Percentiles rank a stretch among this genome's conserved stretches.
Conservation (phyloP, 2,888 invertebrate species). For the Sinhomidia bicolor region DNA sequence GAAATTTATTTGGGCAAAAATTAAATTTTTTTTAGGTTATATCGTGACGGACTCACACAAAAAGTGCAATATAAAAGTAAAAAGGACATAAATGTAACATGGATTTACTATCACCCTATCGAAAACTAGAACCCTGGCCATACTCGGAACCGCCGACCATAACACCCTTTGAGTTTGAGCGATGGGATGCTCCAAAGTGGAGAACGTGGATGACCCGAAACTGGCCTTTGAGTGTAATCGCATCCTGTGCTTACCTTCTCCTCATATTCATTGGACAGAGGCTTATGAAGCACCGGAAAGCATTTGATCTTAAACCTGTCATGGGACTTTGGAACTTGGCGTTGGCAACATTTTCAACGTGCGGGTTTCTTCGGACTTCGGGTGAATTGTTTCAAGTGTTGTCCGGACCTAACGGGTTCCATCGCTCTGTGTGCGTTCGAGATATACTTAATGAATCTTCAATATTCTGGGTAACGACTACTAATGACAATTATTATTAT, state of each 20-base stretch:
- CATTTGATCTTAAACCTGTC: slow-evolving; percentile 55
- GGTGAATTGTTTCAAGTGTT: slow-evolving; percentile 69
- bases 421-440: slow-evolving; percentile 70
- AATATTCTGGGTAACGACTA: slow-evolving; percentile 60
- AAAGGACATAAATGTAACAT: not conserved
- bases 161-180: slow-evolving; percentile 56
- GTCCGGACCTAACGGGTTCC: slow-evolving; percentile 60
- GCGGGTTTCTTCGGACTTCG: slow-evolving; percentile 66
- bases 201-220: slow-evolving; percentile 64
- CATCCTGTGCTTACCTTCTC: slow-evolving; percentile 53
- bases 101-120: slow-evolving; percentile 14
- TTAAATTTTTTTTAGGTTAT: too few species aligned
- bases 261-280: slow-evolving; percentile 61
- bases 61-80: too few species aligned
- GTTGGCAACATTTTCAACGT: slow-evolving; percentile 62
- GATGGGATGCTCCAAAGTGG: slow-evolving; percentile 63
- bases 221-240: slow-evolving; percentile 56
- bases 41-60: too few species aligned
- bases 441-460: slow-evolving; percentile 56
- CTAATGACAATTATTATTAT: too few species aligned
- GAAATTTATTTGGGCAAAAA: too few species aligned
- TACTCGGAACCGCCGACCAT: slow-evolving; percentile 69
- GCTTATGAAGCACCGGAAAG: slow-evolving; percentile 66
- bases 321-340: slow-evolving; percentile 64
- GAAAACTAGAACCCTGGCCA: slow-evolving; percentile 67